A percentile compares a stretch with the other conserved stretches of the same genome.
Conservation (phyloP, 1,140 invertebrate species). For the Euwallacea fornicatus region DNA sequence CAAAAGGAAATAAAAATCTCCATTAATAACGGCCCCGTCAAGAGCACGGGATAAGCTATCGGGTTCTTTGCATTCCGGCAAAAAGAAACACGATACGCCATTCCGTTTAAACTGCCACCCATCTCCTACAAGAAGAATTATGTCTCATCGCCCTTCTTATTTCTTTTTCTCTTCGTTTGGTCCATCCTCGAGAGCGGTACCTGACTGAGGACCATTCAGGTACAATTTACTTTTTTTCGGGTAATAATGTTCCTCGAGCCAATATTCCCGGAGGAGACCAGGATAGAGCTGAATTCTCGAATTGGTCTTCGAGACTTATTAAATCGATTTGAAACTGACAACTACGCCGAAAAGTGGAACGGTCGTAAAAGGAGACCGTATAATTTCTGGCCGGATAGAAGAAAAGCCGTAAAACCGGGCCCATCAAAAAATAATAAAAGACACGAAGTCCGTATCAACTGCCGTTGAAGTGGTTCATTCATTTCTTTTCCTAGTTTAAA, state of each 20-base stretch:
- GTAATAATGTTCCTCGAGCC: neutral
- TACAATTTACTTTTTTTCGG: neutral
- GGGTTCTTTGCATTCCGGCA: constrained; percentile 17
- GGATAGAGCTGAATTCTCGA: constrained; percentile 21
- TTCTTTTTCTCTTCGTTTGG: constrained; percentile 7
- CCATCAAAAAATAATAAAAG: constrained; percentile 35
- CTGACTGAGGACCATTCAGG: neutral
- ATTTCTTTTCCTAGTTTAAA: constrained; percentile 23
- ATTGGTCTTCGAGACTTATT: constrained; percentile 25
- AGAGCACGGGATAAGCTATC: constrained; percentile 16
- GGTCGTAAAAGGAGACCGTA: constrained; percentile 32
- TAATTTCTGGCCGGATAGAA: constrained; percentile 31
- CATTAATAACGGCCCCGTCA: constrained; percentile 17
- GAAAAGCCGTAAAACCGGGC: constrained; percentile 27
- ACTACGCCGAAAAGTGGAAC: constrained; percentile 30
- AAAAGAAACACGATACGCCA: constrained; percentile 17
- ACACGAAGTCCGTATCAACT: constrained; percentile 24
- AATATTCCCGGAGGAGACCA: neutral
- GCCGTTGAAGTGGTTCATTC: constrained; percentile 24
- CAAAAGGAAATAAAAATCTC: constrained; percentile 11
- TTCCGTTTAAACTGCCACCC: constrained; percentile 22
- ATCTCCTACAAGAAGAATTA: constrained; percentile 10
- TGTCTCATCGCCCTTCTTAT: constrained; percentile 3
- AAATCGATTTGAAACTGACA: constrained; percentile 30
- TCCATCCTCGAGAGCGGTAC: neutral